Conservation (phyloP, 1,140 invertebrate genomes). For the Octopus sinensis region DNA sequence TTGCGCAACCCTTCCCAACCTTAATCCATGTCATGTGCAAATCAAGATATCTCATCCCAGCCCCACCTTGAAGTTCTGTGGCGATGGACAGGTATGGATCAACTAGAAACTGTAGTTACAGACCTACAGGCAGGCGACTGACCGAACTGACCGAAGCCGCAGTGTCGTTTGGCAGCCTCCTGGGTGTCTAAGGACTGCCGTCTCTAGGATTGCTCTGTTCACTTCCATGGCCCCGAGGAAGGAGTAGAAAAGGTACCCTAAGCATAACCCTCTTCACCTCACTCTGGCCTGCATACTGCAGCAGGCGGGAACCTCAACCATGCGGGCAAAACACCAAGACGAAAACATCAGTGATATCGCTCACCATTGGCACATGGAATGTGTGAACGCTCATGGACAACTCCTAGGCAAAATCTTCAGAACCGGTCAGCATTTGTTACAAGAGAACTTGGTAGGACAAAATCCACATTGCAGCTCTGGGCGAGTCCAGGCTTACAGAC, state of each 20-base stretch:
- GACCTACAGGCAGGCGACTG: too few relatives aligned
- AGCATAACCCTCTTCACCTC: slow-evolving; percentile 12
- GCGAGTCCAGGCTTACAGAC: background rate
- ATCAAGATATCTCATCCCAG: background rate
- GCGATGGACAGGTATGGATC: background rate
- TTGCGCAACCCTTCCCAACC: background rate
- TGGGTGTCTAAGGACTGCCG: background rate
- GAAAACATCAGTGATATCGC: background rate
- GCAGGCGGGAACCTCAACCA: background rate
- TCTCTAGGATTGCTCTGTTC: background rate
- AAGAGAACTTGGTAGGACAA: background rate
- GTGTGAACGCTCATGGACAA: background rate
- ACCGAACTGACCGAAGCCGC: background rate
- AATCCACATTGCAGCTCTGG: background rate
- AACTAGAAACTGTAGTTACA: too few relatives aligned
- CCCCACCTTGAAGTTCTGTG: background rate
- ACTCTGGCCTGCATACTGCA: background rate
- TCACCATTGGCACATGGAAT: background rate
- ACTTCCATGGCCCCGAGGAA: background rate
- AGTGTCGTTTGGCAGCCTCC: background rate
- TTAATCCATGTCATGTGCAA: background rate
- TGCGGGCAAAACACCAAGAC: too few relatives aligned
- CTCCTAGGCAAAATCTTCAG: background rate
- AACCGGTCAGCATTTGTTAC: background rate
- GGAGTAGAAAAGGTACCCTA: slow-evolving; percentile 21